A percentile compares a stretch with the other conserved stretches of the same genome.
Conservation (phyloP, 92 coral and sea anemone species). For the Bergia puertoricense region DNA sequence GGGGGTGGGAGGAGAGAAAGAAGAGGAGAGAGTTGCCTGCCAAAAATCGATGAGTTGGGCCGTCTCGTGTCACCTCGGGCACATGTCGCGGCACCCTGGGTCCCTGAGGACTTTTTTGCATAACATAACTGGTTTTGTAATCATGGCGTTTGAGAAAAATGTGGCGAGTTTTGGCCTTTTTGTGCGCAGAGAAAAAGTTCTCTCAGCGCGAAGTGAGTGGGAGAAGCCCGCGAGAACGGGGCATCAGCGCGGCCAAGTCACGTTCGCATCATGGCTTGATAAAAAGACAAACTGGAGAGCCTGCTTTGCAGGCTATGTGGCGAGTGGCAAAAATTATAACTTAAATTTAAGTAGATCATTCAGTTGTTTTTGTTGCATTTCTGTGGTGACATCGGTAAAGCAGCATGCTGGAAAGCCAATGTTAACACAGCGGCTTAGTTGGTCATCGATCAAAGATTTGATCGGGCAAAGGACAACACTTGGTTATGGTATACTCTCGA, state of each 20-base stretch:
- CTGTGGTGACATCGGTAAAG: slow-evolving; percentile 45
- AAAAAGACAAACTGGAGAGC: no score
- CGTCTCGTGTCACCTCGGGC: slow-evolving; percentile 30
- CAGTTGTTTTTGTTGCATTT: background rate
- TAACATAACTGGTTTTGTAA: slow-evolving; percentile 1
- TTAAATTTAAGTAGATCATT: background rate
- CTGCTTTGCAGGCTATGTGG: no score
- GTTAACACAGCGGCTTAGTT: background rate
- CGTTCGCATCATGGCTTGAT: no score
- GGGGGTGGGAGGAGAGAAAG: background rate
- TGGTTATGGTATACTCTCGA: slow-evolving; percentile 29
- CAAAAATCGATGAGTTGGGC: slow-evolving; percentile 8
- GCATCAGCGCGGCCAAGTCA: no score
- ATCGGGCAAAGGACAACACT: slow-evolving; percentile 43
- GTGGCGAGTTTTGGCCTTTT: no score
- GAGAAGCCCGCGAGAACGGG: no score
- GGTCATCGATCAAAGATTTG: slow-evolving; percentile 48
- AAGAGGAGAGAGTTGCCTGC: slow-evolving; percentile 23
- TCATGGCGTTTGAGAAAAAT: background rate
- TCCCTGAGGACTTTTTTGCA: background rate
- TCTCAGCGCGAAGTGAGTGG: no score
- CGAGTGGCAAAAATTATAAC: background rate
- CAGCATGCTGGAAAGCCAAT: slow-evolving; percentile 37
- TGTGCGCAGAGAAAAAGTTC: no score
- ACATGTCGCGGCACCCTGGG: background rate